Base-by-base conservation (phyloP, 2,797 vertebrate species). In the Menidia menidia region DNA sequence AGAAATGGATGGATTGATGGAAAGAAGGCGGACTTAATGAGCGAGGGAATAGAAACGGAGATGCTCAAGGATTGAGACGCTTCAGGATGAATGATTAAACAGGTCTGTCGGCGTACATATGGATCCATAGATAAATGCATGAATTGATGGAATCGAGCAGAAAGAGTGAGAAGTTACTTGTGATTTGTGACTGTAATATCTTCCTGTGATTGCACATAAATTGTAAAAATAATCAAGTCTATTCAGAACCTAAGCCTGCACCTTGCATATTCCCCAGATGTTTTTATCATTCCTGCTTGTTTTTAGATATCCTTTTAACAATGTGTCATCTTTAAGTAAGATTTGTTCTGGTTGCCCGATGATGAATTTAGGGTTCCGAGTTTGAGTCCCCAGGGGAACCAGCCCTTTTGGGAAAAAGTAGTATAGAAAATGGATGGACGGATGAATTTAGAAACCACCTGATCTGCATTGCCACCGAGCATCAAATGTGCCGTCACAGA, bases 1-100 rank as follows among this genome's bases (percentile, higher is more conserved):
- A 48, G 68, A 73, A 76, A 81, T 8, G 62, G 71, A 79, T 77
- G 68, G 81, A 82, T 84, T 68, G 79, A 85, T 81, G 68, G 60
- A 50, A 60, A 78, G 69, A 67, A 77, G 83, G 75, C 61, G 59
- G 62, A 82, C 77, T 83, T 88, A 89, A 90, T 86, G 86, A 87
- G 80, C 72, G 52, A 48, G 60, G 55, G 64, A 83, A 44, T 74
- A 71, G 77, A 78, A 78, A 71, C 58, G 75, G 75, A 84, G 83
- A 79, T 54, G 63, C 79, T 70, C 64, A 62, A 67, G 32, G 66
- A 70, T 62, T 69, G 63, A 73, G 65, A 71, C 15, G 45, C 71
- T 73, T 81, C 71, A 64, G 74, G 82, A 85, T 81, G 84, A 78
- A 80, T 82, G 81, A 71, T 67, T 68, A 48, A 54, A 47, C 53